These are phyloP conservation scores for Brienomyrus brachyistius DNA, from an alignment of 2,113 vertebrate species.

Conservation along the genomic window DNA sequence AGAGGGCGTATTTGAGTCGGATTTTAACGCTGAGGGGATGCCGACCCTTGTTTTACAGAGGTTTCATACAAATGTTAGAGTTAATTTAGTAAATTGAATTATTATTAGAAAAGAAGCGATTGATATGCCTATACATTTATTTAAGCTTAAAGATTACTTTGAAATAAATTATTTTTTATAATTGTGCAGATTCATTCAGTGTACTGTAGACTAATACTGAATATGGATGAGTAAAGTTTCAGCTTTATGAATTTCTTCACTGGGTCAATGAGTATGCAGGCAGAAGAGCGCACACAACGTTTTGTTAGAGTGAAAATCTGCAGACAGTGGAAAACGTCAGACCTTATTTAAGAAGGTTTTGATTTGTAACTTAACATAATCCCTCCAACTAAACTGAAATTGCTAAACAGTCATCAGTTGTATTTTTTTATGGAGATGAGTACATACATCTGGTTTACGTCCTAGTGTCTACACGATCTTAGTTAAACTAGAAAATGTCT, in stretches of 20 bases:
- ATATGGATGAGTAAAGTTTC: neutral
- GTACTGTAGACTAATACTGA: neutral
- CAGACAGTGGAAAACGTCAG: neutral
- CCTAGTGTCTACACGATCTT: neutral
- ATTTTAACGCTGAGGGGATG: neutral
- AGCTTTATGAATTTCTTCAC: neutral
- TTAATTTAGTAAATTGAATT: neutral
- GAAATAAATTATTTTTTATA: neutral
- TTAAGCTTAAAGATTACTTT: neutral
- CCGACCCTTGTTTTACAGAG: neutral
- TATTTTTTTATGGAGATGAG: neutral
- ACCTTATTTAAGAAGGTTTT: neutral
- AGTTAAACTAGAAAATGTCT: neutral
- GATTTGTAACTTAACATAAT: neutral
- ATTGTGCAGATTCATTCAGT: neutral
- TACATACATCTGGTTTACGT: neutral
- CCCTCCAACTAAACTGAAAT: neutral
- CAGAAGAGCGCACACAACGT: neutral
- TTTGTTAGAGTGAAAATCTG: neutral
- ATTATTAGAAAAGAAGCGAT: neutral
- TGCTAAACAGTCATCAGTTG: neutral
- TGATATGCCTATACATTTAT: neutral
- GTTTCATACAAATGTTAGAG: neutral
- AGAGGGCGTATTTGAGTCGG: conserved; percentile 29
- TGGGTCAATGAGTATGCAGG: neutral